phyloP scores from a whole-genome alignment of 2,888 invertebrate species.

The Rhopalosiphum nymphaeae region DNA sequence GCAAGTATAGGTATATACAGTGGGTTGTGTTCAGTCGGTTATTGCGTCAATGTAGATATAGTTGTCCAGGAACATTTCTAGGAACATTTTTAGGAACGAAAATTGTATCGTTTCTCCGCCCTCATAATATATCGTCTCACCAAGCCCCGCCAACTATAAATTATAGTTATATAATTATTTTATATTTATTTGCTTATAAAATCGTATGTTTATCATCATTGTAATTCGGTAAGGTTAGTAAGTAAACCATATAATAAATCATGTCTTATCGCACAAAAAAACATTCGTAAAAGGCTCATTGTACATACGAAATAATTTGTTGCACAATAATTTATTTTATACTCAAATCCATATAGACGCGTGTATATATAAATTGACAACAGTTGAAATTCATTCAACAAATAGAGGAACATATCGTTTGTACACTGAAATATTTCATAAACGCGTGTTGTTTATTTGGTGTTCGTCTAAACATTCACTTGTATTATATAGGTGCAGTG shows the following conservation, averaged over 20 bases:
- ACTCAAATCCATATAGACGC: neutral
- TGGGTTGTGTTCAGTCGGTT: too few species aligned
- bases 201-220: neutral
- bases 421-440: neutral
- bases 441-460: neutral
- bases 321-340: neutral
- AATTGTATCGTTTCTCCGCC: neutral
- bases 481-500: neutral
- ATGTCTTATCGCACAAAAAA: neutral
- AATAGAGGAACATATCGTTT: neutral
- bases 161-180: neutral
- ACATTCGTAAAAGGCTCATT: neutral
- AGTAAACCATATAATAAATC: neutral
- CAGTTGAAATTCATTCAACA: neutral
- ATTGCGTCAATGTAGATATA: neutral
- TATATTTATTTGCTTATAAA: neutral
- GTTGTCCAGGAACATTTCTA: neutral
- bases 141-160: neutral
- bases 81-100: neutral
- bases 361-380: neutral
- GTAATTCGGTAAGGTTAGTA: neutral
- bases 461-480: neutral
- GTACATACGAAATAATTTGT: neutral
- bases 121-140: neutral
- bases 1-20: neutral